These are phyloP conservation scores for Callaeas wilsoni DNA, from an alignment of 2,113 vertebrate species.

Conservation along the genomic window DNA sequence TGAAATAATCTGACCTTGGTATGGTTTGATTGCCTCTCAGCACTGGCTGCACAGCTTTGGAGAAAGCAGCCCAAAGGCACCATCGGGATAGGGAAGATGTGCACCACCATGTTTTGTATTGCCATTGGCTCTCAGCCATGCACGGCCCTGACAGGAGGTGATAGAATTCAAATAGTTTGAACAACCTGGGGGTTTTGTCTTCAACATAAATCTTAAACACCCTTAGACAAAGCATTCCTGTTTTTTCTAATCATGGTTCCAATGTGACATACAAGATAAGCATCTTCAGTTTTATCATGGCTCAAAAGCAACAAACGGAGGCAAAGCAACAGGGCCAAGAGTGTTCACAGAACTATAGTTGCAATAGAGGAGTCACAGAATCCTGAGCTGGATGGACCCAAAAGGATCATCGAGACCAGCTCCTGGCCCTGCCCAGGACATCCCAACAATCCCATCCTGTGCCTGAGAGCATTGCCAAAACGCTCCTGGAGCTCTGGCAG, in stretches of 20 bases:
- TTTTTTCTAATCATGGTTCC: neutral
- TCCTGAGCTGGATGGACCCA: neutral
- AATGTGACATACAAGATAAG: neutral
- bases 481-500: neutral
- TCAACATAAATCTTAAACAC: neutral
- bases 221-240: neutral
- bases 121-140: neutral
- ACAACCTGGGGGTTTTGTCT: neutral
- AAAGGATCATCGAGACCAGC: neutral
- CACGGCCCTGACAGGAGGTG: neutral
- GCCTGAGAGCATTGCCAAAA: neutral
- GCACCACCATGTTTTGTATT: neutral
- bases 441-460: neutral
- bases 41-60: neutral
- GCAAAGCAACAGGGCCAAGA: neutral
- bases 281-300: neutral
- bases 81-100: neutral
- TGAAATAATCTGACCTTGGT: neutral
- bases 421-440: neutral
- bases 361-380: neutral
- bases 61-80: neutral
- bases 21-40: neutral
- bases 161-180: neutral
- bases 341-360: fast-evolving
- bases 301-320: neutral